These are phyloP conservation scores for Rhincodon typus DNA, from an alignment of 2,797 vertebrate genomes.

Conservation along the genomic window DNA sequence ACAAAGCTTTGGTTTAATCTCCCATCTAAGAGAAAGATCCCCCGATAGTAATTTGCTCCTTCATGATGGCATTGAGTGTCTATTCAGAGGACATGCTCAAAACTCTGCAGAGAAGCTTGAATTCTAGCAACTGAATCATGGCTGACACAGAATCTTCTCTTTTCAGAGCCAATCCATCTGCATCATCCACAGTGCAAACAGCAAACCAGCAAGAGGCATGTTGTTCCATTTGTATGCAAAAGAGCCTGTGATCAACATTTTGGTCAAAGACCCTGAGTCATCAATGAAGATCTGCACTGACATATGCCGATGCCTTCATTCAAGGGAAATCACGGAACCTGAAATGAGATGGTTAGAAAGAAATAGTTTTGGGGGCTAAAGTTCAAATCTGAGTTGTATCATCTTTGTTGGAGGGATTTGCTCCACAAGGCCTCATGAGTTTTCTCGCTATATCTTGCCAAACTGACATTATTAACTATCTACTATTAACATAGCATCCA, in stretches of 20 bases:
- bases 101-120: too few relatives aligned
- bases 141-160: too few relatives aligned
- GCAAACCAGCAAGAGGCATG: background rate
- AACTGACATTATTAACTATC: too few relatives aligned
- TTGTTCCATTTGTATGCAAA: background rate
- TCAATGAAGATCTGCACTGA: background rate
- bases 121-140: too few relatives aligned
- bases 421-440: too few relatives aligned
- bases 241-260: background rate
- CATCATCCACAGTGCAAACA: too few relatives aligned
- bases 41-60: background rate
- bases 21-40: background rate
- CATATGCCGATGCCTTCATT: background rate
- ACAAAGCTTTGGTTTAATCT: background rate
- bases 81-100: background rate
- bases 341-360: background rate
- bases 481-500: too few relatives aligned
- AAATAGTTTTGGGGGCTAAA: background rate
- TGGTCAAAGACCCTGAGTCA: background rate
- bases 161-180: too few relatives aligned
- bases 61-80: background rate
- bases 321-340: background rate
- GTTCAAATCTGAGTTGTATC: too few relatives aligned
- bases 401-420: too few relatives aligned
- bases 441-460: too few relatives aligned